Conservation (phyloP, 2,113 vertebrate species). For the Clarias magur region DNA sequence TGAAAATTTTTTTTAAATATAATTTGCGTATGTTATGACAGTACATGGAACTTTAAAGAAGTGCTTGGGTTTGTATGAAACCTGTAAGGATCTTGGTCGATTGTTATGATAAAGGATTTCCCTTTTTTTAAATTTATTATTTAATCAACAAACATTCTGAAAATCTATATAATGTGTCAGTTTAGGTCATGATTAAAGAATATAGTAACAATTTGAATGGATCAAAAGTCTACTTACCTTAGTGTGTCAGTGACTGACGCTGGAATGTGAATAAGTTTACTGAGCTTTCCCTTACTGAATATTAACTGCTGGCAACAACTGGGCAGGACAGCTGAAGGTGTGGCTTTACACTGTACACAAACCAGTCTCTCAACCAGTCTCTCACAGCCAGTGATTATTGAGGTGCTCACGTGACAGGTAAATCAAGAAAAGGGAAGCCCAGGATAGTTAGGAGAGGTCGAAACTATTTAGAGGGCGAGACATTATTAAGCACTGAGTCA, state of each 20-base stretch:
- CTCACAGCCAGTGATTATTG: not conserved
- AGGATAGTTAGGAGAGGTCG: slow-evolving; percentile 11
- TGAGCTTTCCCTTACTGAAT: slow-evolving; percentile 51
- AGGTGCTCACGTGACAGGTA: not conserved
- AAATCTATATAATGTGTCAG: not conserved
- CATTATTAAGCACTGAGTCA: not conserved
- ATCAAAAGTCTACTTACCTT: slow-evolving; percentile 34
- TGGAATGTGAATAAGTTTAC: slow-evolving; percentile 28
- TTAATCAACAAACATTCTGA: not conserved
- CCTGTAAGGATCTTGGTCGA: not conserved
- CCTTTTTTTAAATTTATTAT: not conserved
- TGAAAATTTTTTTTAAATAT: not conserved
- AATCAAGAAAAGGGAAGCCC: slow-evolving; percentile 40
- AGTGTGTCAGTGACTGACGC: slow-evolving; percentile 6
- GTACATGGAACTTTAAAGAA: not conserved
- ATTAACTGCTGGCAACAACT: slow-evolving; percentile 76
- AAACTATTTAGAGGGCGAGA: slow-evolving; percentile 19
- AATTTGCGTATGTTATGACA: not conserved
- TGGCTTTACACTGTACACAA: slow-evolving; percentile 74
- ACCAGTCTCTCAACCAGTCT: slow-evolving; percentile 50
- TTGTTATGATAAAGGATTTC: not conserved
- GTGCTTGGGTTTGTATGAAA: not conserved
- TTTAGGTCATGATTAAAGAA: not conserved
- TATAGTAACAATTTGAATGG: too few relatives aligned
- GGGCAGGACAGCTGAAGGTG: slow-evolving; percentile 80